phyloP scores from a whole-genome alignment of 2,888 invertebrate species.

The Kryphioiulus occultus region DNA sequence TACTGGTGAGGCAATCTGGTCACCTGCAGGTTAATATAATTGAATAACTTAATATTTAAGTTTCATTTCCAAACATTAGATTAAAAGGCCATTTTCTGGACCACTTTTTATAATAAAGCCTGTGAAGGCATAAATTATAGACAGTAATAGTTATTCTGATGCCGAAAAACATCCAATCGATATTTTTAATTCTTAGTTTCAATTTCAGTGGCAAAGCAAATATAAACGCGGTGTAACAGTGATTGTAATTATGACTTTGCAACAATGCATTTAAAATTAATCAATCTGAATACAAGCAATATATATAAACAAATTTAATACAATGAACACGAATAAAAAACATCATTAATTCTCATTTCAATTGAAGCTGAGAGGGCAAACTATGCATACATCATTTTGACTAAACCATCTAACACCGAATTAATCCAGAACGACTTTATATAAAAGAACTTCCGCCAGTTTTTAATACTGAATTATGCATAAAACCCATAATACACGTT shows the following conservation, averaged over 20 bases:
- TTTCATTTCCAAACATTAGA: too few species aligned
- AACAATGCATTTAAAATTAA: background rate
- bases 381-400: background rate
- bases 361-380: background rate
- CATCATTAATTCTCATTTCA: background rate
- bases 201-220: background rate
- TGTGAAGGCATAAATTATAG: too few species aligned
- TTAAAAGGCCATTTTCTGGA: too few species aligned
- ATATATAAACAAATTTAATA: background rate
- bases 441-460: background rate
- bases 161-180: background rate
- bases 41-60: too few species aligned
- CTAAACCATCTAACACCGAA: background rate
- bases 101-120: too few species aligned
- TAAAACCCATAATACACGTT: background rate
- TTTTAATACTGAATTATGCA: constrained; percentile 22
- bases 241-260: background rate
- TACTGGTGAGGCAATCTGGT: too few species aligned
- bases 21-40: too few species aligned
- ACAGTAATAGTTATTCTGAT: background rate
- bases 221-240: background rate
- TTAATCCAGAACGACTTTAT: background rate
- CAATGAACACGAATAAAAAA: constrained; percentile 6
- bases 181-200: background rate
- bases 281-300: constrained; percentile 16